Conservation (phyloP, 64 coral and sea anemone species). For the Porites lutea region DNA sequence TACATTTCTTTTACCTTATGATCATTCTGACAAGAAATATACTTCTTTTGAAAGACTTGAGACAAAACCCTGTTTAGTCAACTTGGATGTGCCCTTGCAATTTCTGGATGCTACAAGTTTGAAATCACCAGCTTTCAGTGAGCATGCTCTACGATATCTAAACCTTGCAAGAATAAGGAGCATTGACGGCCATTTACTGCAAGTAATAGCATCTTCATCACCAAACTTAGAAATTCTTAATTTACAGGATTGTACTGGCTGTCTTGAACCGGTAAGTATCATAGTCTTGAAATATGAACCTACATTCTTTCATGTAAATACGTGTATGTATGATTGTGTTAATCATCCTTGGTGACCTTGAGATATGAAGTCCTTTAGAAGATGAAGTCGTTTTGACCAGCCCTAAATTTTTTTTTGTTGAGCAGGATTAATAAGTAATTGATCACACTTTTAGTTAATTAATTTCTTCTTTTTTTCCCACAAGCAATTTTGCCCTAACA, state of each 20-base stretch:
- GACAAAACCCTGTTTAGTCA: neutral
- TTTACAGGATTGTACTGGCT: neutral
- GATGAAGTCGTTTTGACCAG: no score
- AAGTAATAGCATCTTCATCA: slow-evolving; percentile 24
- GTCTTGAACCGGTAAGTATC: slow-evolving; percentile 11
- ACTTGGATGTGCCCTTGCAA: neutral
- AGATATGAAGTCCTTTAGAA: no score
- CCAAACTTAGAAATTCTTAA: slow-evolving; percentile 40
- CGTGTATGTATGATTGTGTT: no score
- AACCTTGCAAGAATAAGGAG: neutral
- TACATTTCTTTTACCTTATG: slow-evolving; percentile 11
- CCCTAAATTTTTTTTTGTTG: no score
- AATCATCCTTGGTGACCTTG: no score
- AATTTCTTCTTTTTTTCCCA: no score
- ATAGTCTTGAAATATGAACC: no score
- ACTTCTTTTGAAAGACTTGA: neutral
- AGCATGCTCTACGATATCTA: slow-evolving; percentile 12
- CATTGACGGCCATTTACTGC: slow-evolving; percentile 14
- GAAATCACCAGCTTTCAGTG: neutral
- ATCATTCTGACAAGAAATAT: neutral
- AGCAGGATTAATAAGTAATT: no score
- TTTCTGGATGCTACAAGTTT: neutral
- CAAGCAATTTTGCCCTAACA: no score
- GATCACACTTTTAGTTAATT: no score
- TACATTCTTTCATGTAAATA: no score